Base-by-base conservation (phyloP, 2,888 invertebrate species). In the Allacma fusca region DNA sequence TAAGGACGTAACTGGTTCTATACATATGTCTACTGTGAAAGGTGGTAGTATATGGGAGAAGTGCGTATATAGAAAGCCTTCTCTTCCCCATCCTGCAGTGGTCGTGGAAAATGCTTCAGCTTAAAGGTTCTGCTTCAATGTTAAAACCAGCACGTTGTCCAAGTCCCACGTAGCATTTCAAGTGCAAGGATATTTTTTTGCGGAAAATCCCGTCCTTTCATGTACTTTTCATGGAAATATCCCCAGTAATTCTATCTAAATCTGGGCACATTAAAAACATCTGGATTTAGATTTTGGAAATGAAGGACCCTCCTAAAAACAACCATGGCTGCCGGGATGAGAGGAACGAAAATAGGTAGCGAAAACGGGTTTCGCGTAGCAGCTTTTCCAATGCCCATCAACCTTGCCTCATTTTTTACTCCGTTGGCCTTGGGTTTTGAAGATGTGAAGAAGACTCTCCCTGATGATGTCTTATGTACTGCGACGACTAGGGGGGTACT, bases 331-430 rank as follows among this genome's bases (percentile, higher is more conserved):
- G 26, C 23, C 24, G 2, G 62, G 23, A 16, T 12, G 24, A 26
- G 26, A 62, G 62, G 24, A 62, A 26, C 26, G 26, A 62, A 62
- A 43, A 69, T 69, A 69, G 68, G 40, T 69, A 69, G 68, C 68
- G 68, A 69, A 69, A 69, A 69, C 68, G 68, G 68, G 68, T 69
- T 69, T 69, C 68, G 68, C 68, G 68, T 69, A 67, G 21, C 68
- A 7, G n/a, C 21, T 43, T 40, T 40, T 23, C 34, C 40, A 7
- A 9, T 29, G 19, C 23, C 23, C 23, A 34, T 40, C 68, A 69
- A 69, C 68, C 43, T 69, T 62, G 26, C 62, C 62, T 69, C 68
- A 40, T 69, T 69, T 69, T 69, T 69, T 69, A 69, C 68, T 69
- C 40, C 43, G 40, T 43, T 69, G 68, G 68, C 68, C 68, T 69